Percentiles rank a stretch among this genome's conserved stretches.
Conservation (phyloP, 1,140 invertebrate species). For the Calliopsis andreniformis region DNA sequence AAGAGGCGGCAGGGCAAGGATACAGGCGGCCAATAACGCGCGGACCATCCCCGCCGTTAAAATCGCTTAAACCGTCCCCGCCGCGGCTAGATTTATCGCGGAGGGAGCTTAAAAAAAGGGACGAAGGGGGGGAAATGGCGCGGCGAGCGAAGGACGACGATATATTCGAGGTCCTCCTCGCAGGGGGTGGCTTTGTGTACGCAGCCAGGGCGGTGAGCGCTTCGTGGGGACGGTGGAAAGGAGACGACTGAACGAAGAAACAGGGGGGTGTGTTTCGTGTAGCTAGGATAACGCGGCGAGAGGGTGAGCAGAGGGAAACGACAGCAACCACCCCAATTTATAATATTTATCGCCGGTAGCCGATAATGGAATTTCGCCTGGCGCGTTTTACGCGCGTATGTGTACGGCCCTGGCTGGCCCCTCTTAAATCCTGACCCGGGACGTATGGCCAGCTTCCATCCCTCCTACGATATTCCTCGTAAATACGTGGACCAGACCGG, state of each 20-base stretch:
- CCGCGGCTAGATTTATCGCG: conserved; percentile 71
- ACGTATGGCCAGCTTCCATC: conserved; percentile 50
- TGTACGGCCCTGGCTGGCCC: conserved; percentile 16
- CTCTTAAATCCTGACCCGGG: conserved; percentile 64
- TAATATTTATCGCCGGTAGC: conserved; percentile 78
- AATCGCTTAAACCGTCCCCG: conserved; percentile 72
- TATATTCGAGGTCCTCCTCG: conserved; percentile 56
- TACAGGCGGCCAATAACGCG: conserved; percentile 66
- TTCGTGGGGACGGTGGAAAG: conserved; percentile 32
- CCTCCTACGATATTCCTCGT: conserved; percentile 59
- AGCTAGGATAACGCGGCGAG: conserved; percentile 30
- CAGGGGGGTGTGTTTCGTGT: conserved; percentile 44
- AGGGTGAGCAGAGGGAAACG: conserved; percentile 28
- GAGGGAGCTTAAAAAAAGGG: conserved; percentile 62
- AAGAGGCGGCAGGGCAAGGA: conserved; percentile 37
- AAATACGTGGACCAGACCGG: conserved; percentile 32
- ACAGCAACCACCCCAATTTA: conserved; percentile 70
- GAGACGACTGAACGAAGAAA: conserved; percentile 39
- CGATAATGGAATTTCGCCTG: conserved; percentile 77
- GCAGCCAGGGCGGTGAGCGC: not conserved
- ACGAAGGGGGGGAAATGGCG: conserved; percentile 21
- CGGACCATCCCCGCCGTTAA: conserved; percentile 65
- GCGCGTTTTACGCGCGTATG: conserved; percentile 44
- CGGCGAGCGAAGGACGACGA: conserved; percentile 51
- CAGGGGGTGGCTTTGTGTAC: conserved; percentile 38